A percentile compares a stretch with the other conserved stretches of the same genome.
Evolutionary conservation across 2,797 vertebrate species (phyloP).

Genomic region (Picus viridis): DNA sequence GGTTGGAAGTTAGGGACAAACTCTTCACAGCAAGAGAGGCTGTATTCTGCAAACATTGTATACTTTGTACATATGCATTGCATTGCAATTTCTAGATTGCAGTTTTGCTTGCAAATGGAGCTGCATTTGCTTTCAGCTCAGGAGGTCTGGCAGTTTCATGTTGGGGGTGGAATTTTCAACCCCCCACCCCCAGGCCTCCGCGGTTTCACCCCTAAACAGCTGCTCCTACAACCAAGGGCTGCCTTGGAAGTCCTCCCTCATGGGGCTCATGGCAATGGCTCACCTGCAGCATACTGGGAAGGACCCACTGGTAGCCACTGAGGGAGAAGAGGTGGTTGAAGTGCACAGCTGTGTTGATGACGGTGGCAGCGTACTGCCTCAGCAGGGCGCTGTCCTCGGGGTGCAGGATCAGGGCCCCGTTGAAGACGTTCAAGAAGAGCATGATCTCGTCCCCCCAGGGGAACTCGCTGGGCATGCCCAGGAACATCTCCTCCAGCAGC

Average conservation of each 20-base stretch:
- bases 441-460: conserved; percentile 99
- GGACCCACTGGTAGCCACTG: conserved; percentile 98
- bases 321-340: conserved; percentile 99
- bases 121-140: too few relatives aligned
- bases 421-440: conserved; percentile 98
- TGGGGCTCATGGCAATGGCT: not conserved
- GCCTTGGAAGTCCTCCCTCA: rapidly evolving
- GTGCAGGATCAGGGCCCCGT: conserved; percentile 94
- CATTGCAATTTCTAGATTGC: too few relatives aligned
- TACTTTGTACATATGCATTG: too few relatives aligned
- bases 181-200: not conserved
- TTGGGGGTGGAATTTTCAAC: too few relatives aligned
- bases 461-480: conserved; percentile 98
- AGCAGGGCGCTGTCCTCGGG: conserved; percentile 96
- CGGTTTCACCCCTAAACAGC: not conserved
- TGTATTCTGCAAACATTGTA: too few relatives aligned
- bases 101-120: too few relatives aligned
- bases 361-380: conserved; percentile 94
- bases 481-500: conserved; percentile 97
- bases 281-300: conserved; percentile 98
- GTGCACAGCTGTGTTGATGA: conserved; percentile 97
- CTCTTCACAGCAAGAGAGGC: too few relatives aligned
- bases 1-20: too few relatives aligned
- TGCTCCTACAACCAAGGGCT: not conserved
- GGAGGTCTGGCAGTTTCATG: too few relatives aligned